Evolutionary conservation across 2,888 invertebrate genomes (phyloP).

Genomic region (Trachelus troglodyta): DNA sequence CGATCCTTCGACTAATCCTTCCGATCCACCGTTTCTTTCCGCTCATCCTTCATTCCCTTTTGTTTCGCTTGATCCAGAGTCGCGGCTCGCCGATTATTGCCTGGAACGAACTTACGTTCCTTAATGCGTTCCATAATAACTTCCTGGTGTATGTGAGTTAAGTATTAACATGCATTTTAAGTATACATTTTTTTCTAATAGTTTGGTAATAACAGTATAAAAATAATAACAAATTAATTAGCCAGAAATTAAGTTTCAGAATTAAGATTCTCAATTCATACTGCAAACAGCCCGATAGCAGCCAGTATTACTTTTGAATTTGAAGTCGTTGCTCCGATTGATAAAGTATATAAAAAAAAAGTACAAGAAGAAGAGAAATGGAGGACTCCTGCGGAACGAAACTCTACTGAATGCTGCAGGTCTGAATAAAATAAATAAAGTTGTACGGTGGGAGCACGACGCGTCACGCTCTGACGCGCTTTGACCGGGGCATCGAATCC

Average conservation of each 20-base stretch:
- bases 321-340: neutral
- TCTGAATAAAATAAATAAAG: slow-evolving; percentile 22
- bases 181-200: no score
- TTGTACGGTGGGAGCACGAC: slow-evolving; percentile 15
- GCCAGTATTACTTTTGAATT: neutral
- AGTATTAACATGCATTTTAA: neutral
- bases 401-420: slow-evolving; percentile 14
- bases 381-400: slow-evolving; percentile 19
- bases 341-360: neutral
- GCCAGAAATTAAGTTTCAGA: neutral
- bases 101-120: neutral
- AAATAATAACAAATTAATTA: neutral
- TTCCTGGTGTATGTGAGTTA: neutral
- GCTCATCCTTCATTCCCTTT: neutral
- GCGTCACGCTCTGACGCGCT: slow-evolving; percentile 6
- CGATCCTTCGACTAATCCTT: neutral
- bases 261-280: neutral
- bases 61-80: neutral
- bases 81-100: neutral
- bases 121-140: neutral
- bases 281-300: no score
- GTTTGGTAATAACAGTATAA: no score
- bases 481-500: neutral
- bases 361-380: neutral
- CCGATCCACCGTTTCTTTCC: neutral